Evolutionary conservation across 2,888 invertebrate species (phyloP).

Genomic region (Drosophila pegasa): DNA sequence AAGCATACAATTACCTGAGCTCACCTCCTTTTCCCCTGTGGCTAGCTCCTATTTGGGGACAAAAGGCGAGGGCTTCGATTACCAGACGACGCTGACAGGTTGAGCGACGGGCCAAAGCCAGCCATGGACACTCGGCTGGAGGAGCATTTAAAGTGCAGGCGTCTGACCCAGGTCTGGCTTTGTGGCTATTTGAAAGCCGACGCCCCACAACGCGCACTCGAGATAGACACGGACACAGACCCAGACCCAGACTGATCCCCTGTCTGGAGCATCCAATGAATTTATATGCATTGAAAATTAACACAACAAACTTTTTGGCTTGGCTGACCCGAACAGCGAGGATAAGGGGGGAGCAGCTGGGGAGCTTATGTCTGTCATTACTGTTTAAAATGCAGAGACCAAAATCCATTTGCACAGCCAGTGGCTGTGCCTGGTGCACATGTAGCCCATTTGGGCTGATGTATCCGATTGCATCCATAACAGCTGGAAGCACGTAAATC

Average conservation of each 20-base stretch:
- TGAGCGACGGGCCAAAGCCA: conserved; percentile 33
- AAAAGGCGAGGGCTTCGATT: conserved; percentile 48
- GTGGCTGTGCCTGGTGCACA: conserved; percentile 29
- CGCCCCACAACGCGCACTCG: conserved; percentile 45
- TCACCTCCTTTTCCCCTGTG: conserved; percentile 10
- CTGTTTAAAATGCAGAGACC: conserved; percentile 55
- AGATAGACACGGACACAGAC: conserved; percentile 41
- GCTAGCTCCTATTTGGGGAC: neutral
- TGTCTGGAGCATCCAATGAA: conserved; percentile 58
- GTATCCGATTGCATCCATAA: conserved; percentile 76
- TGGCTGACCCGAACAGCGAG: conserved; percentile 48
- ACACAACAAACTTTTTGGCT: conserved; percentile 75
- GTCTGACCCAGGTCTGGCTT: conserved; percentile 37
- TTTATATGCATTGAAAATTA: conserved; percentile 73
- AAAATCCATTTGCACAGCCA: conserved; percentile 62
- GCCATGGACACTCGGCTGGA: neutral
- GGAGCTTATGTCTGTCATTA: conserved; percentile 70
- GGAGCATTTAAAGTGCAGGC: conserved; percentile 26
- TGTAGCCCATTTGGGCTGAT: conserved; percentile 59
- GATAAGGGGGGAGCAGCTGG: neutral
- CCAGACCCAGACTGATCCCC: conserved; percentile 21
- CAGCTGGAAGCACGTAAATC: conserved; percentile 73
- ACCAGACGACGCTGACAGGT: conserved; percentile 49
- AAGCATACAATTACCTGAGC: conserved; percentile 35
- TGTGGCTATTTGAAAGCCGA: conserved; percentile 61